Evolutionary conservation across 2,888 invertebrate genomes (phyloP), one percentile per base, ranked within the genome.

Genomic region (Parnassius apollo): DNA sequence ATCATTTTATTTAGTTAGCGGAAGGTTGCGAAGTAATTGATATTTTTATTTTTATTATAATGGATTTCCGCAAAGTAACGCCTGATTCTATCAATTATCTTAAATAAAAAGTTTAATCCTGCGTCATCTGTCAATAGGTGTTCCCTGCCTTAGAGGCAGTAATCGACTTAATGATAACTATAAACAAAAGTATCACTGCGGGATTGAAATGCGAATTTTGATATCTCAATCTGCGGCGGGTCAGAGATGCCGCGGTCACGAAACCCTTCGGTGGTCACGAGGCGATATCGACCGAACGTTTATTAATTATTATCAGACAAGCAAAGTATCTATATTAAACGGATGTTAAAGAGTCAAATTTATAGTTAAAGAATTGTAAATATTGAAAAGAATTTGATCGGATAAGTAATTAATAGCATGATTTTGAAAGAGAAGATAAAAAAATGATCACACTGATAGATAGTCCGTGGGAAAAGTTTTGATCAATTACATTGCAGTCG

Each of bases 211-310:
- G 86, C 83, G 81, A 86, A 86, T 87, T 87, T 88, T 90, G 91
- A 91, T 91, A 91, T 91, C 91, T 91, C 91, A 91, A 91, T 91
- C 90, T 84, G 77, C 65, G 71, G 65, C 67, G 81, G 88, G 89
- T 88, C 90, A 89, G 88, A 89, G 85, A 82, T 66, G 83, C 91
- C 91, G 91, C 87, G 80, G 80, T 91, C 91, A 91, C 91, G 91
- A 91, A 84, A 82, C 88, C 91, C 91, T 83, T 86, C 88, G 91
- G 91, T 88, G 88, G 85, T 91, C 91, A 91, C 91, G 91, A 88
- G 71, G 74, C 53, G 64, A 60, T 51, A 55, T 50, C 55, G 53
- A 13, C 52, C 65, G 68, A 60, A 64, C 68, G 72, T 72, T 76
- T 78, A 80, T 81, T 82, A 80, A 82, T 81, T 80, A 76, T 76